Conservation (phyloP, 92 coral and sea anemone species). For the Zoanthus solanderi region DNA sequence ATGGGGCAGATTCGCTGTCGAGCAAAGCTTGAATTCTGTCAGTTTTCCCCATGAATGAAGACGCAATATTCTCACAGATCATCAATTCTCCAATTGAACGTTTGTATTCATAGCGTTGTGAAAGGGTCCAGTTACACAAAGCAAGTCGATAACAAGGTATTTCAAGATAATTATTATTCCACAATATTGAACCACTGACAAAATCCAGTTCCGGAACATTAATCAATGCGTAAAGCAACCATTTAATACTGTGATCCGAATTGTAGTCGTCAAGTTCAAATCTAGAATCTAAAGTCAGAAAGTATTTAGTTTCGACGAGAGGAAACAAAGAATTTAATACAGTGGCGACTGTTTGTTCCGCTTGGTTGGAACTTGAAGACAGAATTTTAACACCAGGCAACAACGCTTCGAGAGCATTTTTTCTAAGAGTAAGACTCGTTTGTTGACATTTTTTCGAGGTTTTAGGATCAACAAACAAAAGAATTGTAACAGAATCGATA, state of each 20-base stretch:
- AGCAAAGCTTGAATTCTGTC: conserved; percentile 37
- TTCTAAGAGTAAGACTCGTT: neutral
- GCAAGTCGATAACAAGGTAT: conserved; percentile 67
- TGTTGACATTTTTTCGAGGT: neutral
- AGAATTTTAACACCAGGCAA: neutral
- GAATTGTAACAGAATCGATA: neutral
- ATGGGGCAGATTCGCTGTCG: conserved; percentile 3
- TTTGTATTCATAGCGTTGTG: conserved; percentile 68
- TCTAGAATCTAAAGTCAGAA: conserved; percentile 55
- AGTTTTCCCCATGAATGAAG: conserved; percentile 76
- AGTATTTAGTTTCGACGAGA: conserved; percentile 58
- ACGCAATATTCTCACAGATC: conserved; percentile 73
- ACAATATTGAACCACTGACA: conserved; percentile 72
- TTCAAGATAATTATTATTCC: conserved; percentile 40
- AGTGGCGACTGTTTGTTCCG: neutral
- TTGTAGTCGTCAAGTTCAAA: conserved; percentile 35
- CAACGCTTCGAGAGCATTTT: neutral
- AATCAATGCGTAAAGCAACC: conserved; percentile 64
- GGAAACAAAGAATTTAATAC: conserved; percentile 46
- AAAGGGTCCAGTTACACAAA: conserved; percentile 77
- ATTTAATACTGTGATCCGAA: conserved; percentile 53
- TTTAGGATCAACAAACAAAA: neutral
- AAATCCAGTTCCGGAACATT: conserved; percentile 69
- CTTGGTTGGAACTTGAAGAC: neutral
- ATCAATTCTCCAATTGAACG: conserved; percentile 72